Evolutionary conservation across 2,113 vertebrate species (phyloP), one percentile per base, ranked within the genome.

Genomic region (Craseonycteris thonglongyai): DNA sequence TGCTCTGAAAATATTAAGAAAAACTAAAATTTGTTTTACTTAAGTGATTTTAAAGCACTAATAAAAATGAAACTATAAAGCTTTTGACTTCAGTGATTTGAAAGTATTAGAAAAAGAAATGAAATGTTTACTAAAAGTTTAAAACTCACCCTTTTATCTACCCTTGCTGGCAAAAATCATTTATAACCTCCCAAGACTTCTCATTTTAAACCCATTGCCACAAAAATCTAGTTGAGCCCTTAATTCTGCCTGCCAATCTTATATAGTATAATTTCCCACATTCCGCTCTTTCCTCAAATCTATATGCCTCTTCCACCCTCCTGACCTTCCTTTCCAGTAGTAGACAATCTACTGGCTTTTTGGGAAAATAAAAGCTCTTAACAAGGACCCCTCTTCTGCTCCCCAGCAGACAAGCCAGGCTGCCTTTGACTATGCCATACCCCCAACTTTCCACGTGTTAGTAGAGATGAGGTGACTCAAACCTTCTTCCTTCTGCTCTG

Each of bases 1-100:
- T 28, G 40, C 3, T 47, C 72, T 88, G 66, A 84, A 94, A 95
- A 26, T 74, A 86, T 86, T 89, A 66, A 79, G 72, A 82, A 94
- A 85, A 47, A 45, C 24, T 79, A 72, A 51, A 88, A 79, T 65
- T 16, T 26, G 10, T 24, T 91, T 69, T 40, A 21, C 71, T 51
- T 88, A 85, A 68, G 12, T 69, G n/a, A 59, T 78, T 45, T 93
- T 58, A 51, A 76, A 87, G 35, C 92, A 71, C 30, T 83, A 65
- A 59, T 76, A 82, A 66, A 96, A 81, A 63, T 42, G 40, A 75
- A 93, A 83, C 66, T 14, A 26, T 56, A 74, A 88, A 92, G 15
- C 61, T 76, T 82, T 96, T 75, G 47, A 72, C 19, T 82, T 87
- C 87, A 66, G 58, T 30, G 15, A 33, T 72, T 83, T 90, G 35